Evolutionary conservation across 2,888 invertebrate species (phyloP).

Genomic region (Anthoptus insignis): DNA sequence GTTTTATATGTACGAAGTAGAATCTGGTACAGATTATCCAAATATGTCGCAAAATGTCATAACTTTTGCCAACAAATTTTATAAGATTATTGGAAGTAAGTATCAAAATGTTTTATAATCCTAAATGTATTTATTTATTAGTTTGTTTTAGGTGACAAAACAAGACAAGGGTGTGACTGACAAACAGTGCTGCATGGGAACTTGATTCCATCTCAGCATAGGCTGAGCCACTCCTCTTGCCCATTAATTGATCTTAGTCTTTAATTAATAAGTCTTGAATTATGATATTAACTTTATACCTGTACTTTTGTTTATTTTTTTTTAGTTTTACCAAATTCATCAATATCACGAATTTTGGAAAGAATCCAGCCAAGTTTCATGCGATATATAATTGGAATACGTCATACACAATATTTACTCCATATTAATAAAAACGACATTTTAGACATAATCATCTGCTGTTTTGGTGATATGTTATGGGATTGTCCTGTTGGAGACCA

Average conservation of each 20-base stretch:
- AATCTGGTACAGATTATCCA: conserved; percentile 71
- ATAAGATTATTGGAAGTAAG: conserved; percentile 69
- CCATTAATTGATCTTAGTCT: too few relatives aligned
- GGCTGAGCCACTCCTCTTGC: too few relatives aligned
- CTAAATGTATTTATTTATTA: too few relatives aligned
- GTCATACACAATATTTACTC: conserved; percentile 61
- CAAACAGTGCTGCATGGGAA: too few relatives aligned
- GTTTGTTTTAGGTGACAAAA: too few relatives aligned
- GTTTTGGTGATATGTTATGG: conserved; percentile 64
- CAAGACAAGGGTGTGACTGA: too few relatives aligned
- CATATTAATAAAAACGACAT: conserved; percentile 61
- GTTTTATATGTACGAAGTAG: conserved; percentile 70
- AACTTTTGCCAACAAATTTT: conserved; percentile 70
- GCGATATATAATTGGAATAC: conserved; percentile 63
- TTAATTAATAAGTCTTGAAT: too few relatives aligned
- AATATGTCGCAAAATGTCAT: conserved; percentile 62
- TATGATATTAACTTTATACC: too few relatives aligned
- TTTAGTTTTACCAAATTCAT: conserved; percentile 66
- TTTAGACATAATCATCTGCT: conserved; percentile 58
- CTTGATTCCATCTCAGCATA: too few relatives aligned
- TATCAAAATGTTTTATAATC: background rate
- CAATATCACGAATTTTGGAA: conserved; percentile 66
- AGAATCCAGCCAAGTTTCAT: conserved; percentile 72
- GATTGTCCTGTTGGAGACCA: conserved; percentile 51
- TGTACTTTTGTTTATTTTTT: conserved; percentile 57